Percentiles rank a stretch among this genome's conserved stretches.
These are phyloP conservation scores for Elachura formosa DNA, from an alignment of 2,113 vertebrate species.

Conservation along the genomic window DNA sequence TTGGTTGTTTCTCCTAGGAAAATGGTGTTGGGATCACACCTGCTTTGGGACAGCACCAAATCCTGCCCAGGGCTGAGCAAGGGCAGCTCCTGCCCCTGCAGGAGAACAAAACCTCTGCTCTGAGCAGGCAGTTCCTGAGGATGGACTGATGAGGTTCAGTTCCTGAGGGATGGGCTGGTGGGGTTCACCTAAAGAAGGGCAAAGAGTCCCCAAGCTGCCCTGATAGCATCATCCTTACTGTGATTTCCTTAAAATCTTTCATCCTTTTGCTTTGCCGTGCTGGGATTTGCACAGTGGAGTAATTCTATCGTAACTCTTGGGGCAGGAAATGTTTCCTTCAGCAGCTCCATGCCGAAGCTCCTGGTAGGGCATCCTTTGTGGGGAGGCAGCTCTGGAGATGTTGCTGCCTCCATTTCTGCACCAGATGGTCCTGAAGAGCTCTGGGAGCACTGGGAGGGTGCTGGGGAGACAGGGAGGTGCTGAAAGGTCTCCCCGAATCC, in stretches of 20 bases:
- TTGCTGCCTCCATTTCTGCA: neutral
- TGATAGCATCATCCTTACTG: rapidly evolving
- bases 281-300: neutral
- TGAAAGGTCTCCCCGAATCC: rapidly evolving
- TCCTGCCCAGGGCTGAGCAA: neutral
- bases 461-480: neutral
- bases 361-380: neutral
- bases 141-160: rapidly evolving
- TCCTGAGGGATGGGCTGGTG: neutral
- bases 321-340: neutral
- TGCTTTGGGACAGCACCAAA: neutral
- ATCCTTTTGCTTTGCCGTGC: neutral
- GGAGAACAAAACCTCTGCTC: neutral
- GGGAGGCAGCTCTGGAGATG: neutral
- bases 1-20: neutral
- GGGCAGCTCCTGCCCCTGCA: neutral
- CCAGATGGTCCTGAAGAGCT: neutral
- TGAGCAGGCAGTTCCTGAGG: neutral
- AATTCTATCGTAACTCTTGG: rapidly evolving
- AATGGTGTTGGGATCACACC: neutral
- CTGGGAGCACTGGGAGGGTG: rapidly evolving
- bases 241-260: neutral
- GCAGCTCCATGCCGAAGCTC: neutral
- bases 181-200: neutral
- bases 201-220: neutral